Percentiles rank a stretch among this genome's conserved stretches.
phyloP scores from a whole-genome alignment of 2,797 vertebrate species.

The Halcyon leucocephala region DNA sequence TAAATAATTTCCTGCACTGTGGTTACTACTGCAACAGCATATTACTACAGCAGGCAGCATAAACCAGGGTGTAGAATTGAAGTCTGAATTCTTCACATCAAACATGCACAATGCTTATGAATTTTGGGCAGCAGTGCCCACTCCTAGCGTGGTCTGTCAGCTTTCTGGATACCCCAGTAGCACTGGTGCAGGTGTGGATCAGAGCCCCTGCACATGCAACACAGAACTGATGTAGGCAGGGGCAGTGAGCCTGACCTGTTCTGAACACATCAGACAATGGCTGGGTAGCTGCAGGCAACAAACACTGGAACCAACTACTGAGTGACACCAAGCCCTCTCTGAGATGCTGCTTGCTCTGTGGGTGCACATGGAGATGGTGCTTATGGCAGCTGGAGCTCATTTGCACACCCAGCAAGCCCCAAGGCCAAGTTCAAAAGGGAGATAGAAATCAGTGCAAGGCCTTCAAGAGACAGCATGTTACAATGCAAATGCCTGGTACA shows the following conservation, averaged over 20 bases:
- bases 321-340: background rate
- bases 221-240: accelerated
- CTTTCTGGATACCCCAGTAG: accelerated
- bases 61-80: background rate
- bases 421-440: background rate
- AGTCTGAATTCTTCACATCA: background rate
- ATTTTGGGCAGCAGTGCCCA: background rate
- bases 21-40: background rate
- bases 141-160: background rate
- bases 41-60: background rate
- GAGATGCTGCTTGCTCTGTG: background rate
- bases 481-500: background rate
- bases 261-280: background rate
- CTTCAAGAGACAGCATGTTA: background rate
- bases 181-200: background rate
- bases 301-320: accelerated
- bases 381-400: background rate
- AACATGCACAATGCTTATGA: accelerated
- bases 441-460: background rate
- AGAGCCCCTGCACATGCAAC: accelerated
- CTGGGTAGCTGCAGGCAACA: background rate
- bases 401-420: background rate
- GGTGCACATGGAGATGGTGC: background rate
- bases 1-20: background rate
- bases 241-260: background rate